Evolutionary conservation across 2,113 vertebrate species (phyloP).

Genomic region (Chroicocephalus ridibundus): DNA sequence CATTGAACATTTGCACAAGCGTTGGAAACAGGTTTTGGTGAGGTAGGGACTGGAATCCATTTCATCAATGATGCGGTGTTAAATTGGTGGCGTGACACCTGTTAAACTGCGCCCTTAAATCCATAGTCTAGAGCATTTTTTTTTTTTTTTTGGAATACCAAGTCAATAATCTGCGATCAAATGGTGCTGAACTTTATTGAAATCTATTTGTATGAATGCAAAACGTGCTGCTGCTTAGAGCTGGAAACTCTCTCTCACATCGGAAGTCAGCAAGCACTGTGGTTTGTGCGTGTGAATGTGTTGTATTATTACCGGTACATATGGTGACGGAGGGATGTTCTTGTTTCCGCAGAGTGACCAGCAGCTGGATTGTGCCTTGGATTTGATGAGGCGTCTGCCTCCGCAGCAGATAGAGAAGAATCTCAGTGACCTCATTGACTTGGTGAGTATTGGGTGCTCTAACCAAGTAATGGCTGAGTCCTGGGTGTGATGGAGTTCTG

Average conservation of each 20-base stretch:
- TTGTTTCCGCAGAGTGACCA: constrained; percentile 86
- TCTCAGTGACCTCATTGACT: constrained; percentile 98
- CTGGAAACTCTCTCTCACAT: fast-evolving
- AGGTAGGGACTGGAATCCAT: not conserved
- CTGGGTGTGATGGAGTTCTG: not conserved
- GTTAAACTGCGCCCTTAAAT: not conserved
- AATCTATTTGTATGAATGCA: not conserved
- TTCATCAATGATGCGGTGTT: fast-evolving
- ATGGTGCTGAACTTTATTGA: not conserved
- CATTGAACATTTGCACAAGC: not conserved
- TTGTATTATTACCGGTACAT: not conserved
- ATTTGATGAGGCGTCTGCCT: constrained; percentile 99
- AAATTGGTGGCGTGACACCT: not conserved
- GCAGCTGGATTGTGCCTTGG: constrained; percentile 99
- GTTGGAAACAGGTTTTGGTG: not conserved
- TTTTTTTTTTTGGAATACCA: too few species aligned
- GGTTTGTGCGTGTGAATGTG: not conserved
- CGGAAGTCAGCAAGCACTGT: not conserved
- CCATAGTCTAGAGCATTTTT: not conserved
- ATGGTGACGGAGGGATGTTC: not conserved
- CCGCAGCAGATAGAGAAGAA: constrained; percentile 99
- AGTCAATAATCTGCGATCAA: not conserved
- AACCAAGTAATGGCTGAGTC: not conserved
- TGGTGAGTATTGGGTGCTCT: constrained; percentile 77
- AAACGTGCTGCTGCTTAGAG: not conserved